phyloP scores from a whole-genome alignment of 2,888 invertebrate genomes.

The Drosophila pegasa region DNA sequence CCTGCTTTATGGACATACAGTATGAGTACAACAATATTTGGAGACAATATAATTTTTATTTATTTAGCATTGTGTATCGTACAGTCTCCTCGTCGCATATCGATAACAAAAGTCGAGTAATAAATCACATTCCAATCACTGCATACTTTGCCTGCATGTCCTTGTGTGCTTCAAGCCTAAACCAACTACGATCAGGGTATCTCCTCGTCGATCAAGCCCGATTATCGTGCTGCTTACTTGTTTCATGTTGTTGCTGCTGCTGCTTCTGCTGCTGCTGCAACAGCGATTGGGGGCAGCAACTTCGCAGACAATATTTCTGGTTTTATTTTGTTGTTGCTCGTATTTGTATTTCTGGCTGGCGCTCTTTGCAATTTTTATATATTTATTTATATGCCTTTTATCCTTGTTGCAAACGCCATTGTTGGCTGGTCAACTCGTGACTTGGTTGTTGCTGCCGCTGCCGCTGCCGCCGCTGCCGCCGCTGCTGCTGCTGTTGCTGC shows the following conservation, averaged over 20 bases:
- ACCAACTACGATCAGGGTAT: neutral
- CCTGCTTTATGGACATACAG: too few species aligned
- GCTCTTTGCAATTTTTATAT: slow-evolving; percentile 71
- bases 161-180: too few species aligned
- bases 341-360: slow-evolving; percentile 21
- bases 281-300: slow-evolving; percentile 54
- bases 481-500: slow-evolving; percentile 27
- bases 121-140: too few species aligned
- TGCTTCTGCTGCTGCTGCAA: slow-evolving; percentile 34
- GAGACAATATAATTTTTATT: too few species aligned
- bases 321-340: slow-evolving; percentile 11
- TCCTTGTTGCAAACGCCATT: slow-evolving; percentile 68
- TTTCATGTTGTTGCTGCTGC: slow-evolving; percentile 36
- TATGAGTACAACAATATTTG: too few species aligned
- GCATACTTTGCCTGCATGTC: too few species aligned
- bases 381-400: slow-evolving; percentile 78
- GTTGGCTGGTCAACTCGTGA: slow-evolving; percentile 65
- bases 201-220: neutral
- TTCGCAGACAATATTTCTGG: slow-evolving; percentile 70
- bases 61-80: too few species aligned
- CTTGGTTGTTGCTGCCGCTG: slow-evolving; percentile 48
- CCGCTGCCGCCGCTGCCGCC: slow-evolving; percentile 23
- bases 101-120: too few species aligned
- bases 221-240: neutral
- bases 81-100: too few species aligned